phyloP scores from a whole-genome alignment of 2,797 vertebrate genomes.

The Sebastes diploproa region DNA sequence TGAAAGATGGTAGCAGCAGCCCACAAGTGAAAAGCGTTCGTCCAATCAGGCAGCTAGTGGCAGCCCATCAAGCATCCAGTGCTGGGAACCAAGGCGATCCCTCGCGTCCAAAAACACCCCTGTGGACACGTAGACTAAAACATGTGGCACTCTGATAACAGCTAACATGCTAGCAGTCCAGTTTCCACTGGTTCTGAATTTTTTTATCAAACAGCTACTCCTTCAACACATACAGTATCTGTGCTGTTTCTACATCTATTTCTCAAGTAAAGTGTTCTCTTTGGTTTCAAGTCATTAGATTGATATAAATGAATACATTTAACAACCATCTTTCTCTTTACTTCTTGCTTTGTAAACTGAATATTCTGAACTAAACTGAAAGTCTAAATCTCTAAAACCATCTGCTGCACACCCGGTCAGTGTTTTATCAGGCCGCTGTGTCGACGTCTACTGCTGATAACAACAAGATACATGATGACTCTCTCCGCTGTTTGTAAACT shows the following conservation, averaged over 20 bases:
- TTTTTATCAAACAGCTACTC: neutral
- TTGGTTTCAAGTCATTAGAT: neutral
- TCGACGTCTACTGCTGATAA: conserved; percentile 56
- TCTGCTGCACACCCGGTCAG: conserved; percentile 5
- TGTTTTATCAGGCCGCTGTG: conserved; percentile 40
- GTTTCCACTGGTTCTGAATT: neutral
- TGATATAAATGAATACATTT: neutral
- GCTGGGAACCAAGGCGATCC: no score
- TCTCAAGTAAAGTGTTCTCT: neutral
- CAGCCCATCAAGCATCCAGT: no score
- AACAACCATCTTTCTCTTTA: neutral
- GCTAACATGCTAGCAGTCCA: neutral
- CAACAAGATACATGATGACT: conserved; percentile 47
- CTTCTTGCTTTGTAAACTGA: conserved; percentile 28
- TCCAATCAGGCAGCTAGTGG: no score
- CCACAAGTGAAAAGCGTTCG: no score
- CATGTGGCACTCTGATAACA: neutral
- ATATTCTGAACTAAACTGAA: conserved; percentile 11
- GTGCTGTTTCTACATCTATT: neutral
- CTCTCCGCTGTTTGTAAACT: conserved; percentile 48
- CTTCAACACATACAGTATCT: neutral
- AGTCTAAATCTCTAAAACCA: conserved; percentile 24
- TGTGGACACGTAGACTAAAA: neutral
- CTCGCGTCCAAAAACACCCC: no score
- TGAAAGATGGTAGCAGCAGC: no score